Percentiles rank a stretch among this genome's conserved stretches.
Evolutionary conservation across 2,797 vertebrate species (phyloP).

Genomic region (Amblyopsis hoosieri): DNA sequence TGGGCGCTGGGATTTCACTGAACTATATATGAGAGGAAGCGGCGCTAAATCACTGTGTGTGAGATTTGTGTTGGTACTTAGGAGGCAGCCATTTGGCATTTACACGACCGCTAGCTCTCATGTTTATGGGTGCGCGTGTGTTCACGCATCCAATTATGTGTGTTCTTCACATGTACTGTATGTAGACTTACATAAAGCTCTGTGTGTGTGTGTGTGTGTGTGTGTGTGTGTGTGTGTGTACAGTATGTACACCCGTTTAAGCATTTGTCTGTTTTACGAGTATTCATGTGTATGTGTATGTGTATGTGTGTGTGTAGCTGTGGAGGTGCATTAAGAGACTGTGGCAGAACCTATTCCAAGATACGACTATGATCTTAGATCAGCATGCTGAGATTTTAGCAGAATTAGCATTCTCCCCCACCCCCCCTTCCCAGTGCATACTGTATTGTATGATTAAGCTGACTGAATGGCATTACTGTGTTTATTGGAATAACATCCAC

Average conservation of each 20-base stretch:
- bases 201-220: not conserved
- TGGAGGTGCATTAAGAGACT: conserved; percentile 62
- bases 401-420: conserved; percentile 19
- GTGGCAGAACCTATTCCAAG: conserved; percentile 45
- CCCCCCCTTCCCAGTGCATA: conserved; percentile 13
- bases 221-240: not conserved
- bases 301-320: conserved; percentile 47
- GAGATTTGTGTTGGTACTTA: conserved; percentile 55
- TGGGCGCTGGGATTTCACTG: conserved; percentile 32
- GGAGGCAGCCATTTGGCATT: conserved; percentile 56
- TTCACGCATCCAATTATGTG: too few relatives aligned
- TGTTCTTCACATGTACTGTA: too few relatives aligned
- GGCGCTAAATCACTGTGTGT: conserved; percentile 36
- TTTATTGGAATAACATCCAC: conserved; percentile 35
- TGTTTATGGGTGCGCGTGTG: not conserved
- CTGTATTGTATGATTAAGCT: conserved; percentile 38
- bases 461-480: conserved; percentile 27
- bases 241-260: not conserved
- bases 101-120: conserved; percentile 43
- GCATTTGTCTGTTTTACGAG: not conserved
- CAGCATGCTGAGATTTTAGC: conserved; percentile 62
- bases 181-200: too few relatives aligned
- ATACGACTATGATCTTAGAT: conserved; percentile 58
- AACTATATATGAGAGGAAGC: conserved; percentile 29
- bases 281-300: conserved; percentile 2